Evolutionary conservation across 2,797 vertebrate species (phyloP).

Genomic region (Cryptoprocta ferox): DNA sequence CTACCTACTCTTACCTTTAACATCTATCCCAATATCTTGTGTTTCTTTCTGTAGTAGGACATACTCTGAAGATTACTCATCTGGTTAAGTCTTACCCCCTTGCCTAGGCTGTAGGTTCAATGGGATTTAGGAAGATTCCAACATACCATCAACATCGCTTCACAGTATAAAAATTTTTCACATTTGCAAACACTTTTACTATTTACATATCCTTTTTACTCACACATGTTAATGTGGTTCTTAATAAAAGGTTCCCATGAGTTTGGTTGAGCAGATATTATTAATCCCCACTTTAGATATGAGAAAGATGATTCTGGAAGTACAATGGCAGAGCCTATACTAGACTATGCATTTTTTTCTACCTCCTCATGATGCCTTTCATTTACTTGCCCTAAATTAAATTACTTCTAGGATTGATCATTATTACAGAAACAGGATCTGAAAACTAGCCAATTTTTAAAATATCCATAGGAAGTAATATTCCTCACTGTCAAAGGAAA

Average conservation of each 20-base stretch:
- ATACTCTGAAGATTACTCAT: not conserved
- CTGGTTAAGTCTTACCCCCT: not conserved
- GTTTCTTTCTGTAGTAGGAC: not conserved
- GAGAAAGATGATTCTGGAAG: not conserved
- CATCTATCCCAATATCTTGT: not conserved
- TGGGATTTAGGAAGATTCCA: not conserved
- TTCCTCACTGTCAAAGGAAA: not conserved
- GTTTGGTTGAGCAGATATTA: not conserved
- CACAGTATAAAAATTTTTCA: not conserved
- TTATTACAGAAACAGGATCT: not conserved
- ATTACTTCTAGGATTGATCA: not conserved
- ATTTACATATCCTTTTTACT: not conserved
- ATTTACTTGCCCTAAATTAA: not conserved
- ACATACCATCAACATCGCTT: not conserved
- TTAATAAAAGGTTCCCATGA: not conserved
- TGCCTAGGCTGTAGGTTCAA: not conserved
- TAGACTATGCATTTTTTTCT: not conserved
- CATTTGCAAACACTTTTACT: not conserved
- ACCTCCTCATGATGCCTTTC: not conserved
- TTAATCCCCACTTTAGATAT: not conserved
- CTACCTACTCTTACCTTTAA: not conserved
- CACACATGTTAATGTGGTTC: not conserved
- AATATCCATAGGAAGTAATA: not conserved
- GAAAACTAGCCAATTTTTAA: not conserved
- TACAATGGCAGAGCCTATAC: not conserved